These are phyloP conservation scores for Drosophila colorata DNA, from an alignment of 2,888 invertebrate genomes.

Conservation along the genomic window DNA sequence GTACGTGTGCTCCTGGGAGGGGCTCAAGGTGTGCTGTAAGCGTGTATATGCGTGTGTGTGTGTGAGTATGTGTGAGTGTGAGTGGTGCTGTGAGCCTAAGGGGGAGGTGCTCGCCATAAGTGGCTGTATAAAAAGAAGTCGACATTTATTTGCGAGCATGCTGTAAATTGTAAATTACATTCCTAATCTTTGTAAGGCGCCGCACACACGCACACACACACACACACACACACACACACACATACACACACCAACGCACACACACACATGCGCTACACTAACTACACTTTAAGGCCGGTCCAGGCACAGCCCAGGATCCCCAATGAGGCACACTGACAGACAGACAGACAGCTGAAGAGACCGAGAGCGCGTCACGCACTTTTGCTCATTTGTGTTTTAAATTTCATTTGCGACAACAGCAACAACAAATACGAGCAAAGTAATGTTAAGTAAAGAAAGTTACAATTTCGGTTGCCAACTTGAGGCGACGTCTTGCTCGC, in stretches of 20 bases:
- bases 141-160: constrained; percentile 80
- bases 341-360: constrained; percentile 19
- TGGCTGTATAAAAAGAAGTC: constrained; percentile 77
- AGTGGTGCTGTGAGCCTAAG: constrained; percentile 1
- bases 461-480: constrained; percentile 62
- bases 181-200: constrained; percentile 74
- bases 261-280: constrained; percentile 34
- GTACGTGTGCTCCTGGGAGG: constrained; percentile 45
- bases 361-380: constrained; percentile 63
- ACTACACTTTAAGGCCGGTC: constrained; percentile 61
- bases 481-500: constrained; percentile 45
- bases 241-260: neutral
- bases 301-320: constrained; percentile 48
- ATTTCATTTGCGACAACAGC: constrained; percentile 69
- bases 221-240: constrained; percentile 11
- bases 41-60: neutral
- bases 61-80: constrained; percentile 8
- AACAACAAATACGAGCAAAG: constrained; percentile 40
- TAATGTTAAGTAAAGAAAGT: constrained; percentile 65
- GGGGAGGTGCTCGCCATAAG: constrained; percentile 58
- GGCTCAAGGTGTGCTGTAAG: constrained; percentile 23
- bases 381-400: constrained; percentile 79
- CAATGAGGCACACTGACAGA: constrained; percentile 51
- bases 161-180: constrained; percentile 80
- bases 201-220: constrained; percentile 33